Base-by-base conservation (phyloP, 2,888 invertebrate genomes). In the Pammene aurita region DNA sequence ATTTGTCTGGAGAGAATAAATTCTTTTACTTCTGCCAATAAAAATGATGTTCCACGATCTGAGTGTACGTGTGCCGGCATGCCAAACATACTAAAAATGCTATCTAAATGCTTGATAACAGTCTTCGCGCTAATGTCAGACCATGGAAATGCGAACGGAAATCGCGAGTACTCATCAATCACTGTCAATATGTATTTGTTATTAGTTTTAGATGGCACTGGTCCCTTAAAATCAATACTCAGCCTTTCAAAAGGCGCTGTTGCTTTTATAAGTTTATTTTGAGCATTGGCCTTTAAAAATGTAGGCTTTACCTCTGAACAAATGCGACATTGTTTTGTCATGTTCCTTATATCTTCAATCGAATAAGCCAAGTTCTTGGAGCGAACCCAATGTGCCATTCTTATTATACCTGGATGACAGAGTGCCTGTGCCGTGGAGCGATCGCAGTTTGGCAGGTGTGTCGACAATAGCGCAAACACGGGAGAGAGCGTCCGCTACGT, bases 141-240 rank as follows among this genome's bases (percentile, higher is more conserved):
- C n/a, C 44, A 44, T 14, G 71, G 56, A 41, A 56, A 72, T n/a
- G 72, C 70, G 44, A 71, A 74, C 0, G 70, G 70, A 38, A 72
- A 74, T 6, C 72, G 62, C 7, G 54, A 61, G 44, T 38, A 73
- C 56, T 70, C 71, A 38, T 73, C 72, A 16, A 75, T 71, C 1
- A 73, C 63, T 14, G 73, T 72, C 9, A 73, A 48, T 10, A 74
- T 69, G 54, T 66, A 74, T 46, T 57, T 68, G 38, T 72, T 73
- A 10, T 38, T 55, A 26, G 65, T 64, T 34, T 61, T 64, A 9
- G 71, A 63, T 7, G 73, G 73, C 7, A 76, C 7, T 10, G 75
- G 71, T 2, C 73, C 73, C 56, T 75, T 75, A 55, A 73, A 75
- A 58, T 73, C 75, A 5, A 48, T 48, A 13, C 48, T 48, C 5